Conservation (phyloP, 92 coral and sea anemone species). For the Parazoanthus atlanticus region DNA sequence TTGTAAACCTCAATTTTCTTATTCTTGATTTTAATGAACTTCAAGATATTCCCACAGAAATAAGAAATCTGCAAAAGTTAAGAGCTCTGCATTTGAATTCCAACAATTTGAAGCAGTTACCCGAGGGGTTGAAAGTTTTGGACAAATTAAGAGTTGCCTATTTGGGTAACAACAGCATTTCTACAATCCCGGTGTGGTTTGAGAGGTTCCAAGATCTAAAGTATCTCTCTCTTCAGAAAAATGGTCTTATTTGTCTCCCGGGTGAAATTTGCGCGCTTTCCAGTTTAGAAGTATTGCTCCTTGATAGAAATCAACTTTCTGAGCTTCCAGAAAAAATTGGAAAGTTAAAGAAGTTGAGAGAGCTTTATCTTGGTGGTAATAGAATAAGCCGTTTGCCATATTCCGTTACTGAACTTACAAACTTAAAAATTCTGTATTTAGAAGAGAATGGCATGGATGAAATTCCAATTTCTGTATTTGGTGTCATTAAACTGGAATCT, state of each 20-base stretch:
- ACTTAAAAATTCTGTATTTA: slow-evolving; percentile 59
- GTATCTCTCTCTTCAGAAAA: slow-evolving; percentile 72
- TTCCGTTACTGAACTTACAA: slow-evolving; percentile 64
- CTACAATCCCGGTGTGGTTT: slow-evolving; percentile 75
- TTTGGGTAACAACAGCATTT: slow-evolving; percentile 65
- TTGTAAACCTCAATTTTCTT: slow-evolving; percentile 70
- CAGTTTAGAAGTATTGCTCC: slow-evolving; percentile 69
- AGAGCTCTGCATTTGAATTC: slow-evolving; percentile 66
- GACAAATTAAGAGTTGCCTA: slow-evolving; percentile 61
- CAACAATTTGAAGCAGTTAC: slow-evolving; percentile 58
- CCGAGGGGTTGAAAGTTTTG: slow-evolving; percentile 62
- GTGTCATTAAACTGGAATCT: slow-evolving; percentile 52
- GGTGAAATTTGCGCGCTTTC: slow-evolving; percentile 65
- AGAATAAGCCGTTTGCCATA: slow-evolving; percentile 54
- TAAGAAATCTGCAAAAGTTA: slow-evolving; percentile 56
- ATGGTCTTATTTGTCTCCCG: slow-evolving; percentile 69
- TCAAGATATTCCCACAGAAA: slow-evolving; percentile 55
- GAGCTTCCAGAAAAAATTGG: slow-evolving; percentile 75
- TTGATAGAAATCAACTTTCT: slow-evolving; percentile 65
- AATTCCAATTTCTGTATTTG: slow-evolving; percentile 65
- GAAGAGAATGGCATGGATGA: slow-evolving; percentile 67
- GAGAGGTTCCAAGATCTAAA: slow-evolving; percentile 63
- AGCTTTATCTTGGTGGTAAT: slow-evolving; percentile 77
- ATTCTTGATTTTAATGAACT: slow-evolving; percentile 73
- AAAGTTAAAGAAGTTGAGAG: slow-evolving; percentile 61